These are phyloP conservation scores for Sibirionetta formosa DNA, from an alignment of 2,797 vertebrate genomes.

Conservation along the genomic window DNA sequence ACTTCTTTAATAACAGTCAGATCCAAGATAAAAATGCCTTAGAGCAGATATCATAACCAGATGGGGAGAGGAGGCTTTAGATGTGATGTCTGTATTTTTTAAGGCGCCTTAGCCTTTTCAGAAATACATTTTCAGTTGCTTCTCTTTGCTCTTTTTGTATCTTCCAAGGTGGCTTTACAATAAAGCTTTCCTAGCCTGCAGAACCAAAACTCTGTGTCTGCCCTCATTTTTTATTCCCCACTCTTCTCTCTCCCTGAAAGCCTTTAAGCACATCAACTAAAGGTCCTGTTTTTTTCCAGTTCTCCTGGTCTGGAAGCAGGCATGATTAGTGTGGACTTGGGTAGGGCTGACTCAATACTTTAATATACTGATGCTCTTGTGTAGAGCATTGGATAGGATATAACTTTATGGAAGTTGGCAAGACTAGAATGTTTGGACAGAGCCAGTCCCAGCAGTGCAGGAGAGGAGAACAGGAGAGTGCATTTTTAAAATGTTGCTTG, in stretches of 20 bases:
- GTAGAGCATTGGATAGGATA: background rate
- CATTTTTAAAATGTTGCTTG: slow-evolving; percentile 9
- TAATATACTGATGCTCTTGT: slow-evolving; percentile 33
- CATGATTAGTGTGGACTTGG: background rate
- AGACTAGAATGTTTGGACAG: slow-evolving; percentile 32
- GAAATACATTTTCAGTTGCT: background rate
- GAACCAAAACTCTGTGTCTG: background rate
- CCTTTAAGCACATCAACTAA: background rate
- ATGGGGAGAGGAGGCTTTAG: background rate
- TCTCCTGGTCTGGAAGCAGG: slow-evolving; percentile 26
- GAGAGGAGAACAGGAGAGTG: background rate
- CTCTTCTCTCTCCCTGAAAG: background rate
- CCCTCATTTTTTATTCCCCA: background rate
- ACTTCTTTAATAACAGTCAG: background rate
- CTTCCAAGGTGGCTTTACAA: background rate
- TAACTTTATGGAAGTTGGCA: slow-evolving; percentile 37
- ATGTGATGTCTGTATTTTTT: background rate
- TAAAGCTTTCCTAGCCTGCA: background rate
- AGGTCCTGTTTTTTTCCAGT: background rate
- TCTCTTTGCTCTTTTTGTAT: background rate
- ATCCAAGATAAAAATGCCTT: background rate
- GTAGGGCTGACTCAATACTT: slow-evolving; percentile 22
- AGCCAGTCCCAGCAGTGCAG: background rate
- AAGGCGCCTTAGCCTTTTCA: background rate
- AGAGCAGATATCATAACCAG: background rate